These are phyloP conservation scores for Melanitta fusca DNA, from an alignment of 2,797 vertebrate genomes.

Conservation along the genomic window DNA sequence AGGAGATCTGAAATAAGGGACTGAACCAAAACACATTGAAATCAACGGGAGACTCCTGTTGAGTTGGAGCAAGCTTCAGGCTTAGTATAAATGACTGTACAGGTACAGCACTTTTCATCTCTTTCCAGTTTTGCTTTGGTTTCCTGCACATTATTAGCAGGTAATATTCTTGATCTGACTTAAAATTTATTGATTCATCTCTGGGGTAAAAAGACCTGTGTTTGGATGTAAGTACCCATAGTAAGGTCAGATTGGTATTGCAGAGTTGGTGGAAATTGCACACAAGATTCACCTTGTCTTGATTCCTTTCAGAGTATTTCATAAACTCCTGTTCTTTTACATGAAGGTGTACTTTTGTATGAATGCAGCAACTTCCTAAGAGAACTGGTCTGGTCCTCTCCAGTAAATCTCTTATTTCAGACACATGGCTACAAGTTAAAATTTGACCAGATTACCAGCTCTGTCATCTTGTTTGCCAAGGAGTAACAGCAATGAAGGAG, in stretches of 20 bases:
- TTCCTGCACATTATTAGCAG: neutral
- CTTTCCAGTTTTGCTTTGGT: neutral
- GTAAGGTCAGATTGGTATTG: neutral
- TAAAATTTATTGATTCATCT: neutral
- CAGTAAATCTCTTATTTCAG: neutral
- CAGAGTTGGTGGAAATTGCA: neutral
- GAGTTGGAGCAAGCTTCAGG: conserved; percentile 12
- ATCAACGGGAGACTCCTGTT: conserved; percentile 26
- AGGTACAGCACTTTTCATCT: neutral
- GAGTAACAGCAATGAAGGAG: neutral
- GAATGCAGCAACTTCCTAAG: neutral
- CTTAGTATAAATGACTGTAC: neutral
- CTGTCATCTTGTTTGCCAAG: neutral
- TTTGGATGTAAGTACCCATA: neutral
- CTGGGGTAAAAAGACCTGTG: neutral
- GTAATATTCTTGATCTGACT: neutral
- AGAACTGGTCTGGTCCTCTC: neutral
- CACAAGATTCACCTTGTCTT: neutral
- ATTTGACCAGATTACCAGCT: neutral
- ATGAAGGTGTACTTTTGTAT: neutral
- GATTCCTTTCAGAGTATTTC: neutral
- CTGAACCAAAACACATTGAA: neutral
- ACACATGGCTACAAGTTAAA: neutral
- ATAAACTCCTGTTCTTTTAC: neutral
- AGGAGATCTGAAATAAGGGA: neutral